These are phyloP conservation scores for Pseudobourletiella spinata DNA, from an alignment of 1,140 invertebrate genomes.

Conservation along the genomic window DNA sequence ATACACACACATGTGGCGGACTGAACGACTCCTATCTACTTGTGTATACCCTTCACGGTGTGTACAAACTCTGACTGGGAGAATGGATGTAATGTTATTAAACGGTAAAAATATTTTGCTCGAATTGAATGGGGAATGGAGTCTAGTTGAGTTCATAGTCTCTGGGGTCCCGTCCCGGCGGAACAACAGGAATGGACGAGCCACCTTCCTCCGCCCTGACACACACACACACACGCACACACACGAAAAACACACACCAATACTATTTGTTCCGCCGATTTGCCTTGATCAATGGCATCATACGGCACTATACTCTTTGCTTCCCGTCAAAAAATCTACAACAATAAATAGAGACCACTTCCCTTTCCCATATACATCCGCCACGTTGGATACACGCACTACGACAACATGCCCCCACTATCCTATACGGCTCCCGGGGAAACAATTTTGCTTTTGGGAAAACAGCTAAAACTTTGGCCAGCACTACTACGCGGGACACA, in stretches of 20 bases:
- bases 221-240: no score
- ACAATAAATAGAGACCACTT: constrained; percentile 14
- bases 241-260: no score
- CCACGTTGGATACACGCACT: not conserved
- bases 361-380: no score
- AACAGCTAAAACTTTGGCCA: no score
- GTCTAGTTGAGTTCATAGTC: not conserved
- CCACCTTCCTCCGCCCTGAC: constrained; percentile 11
- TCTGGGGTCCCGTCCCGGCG: not conserved
- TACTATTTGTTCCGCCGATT: constrained; percentile 36
- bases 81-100: not conserved
- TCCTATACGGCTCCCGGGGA: not conserved
- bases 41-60: no score
- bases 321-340: constrained; percentile 12
- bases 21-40: no score
- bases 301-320: constrained; percentile 18
- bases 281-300: constrained; percentile 36
- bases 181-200: not conserved
- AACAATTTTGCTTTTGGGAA: not conserved
- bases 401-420: not conserved
- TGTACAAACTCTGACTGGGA: no score
- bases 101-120: not conserved
- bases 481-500: not conserved
- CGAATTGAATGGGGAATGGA: not conserved
- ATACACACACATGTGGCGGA: no score